Evolutionary conservation across 2,888 invertebrate species (phyloP), one percentile per base, ranked within the genome.

Genomic region (Pheosia tremula): DNA sequence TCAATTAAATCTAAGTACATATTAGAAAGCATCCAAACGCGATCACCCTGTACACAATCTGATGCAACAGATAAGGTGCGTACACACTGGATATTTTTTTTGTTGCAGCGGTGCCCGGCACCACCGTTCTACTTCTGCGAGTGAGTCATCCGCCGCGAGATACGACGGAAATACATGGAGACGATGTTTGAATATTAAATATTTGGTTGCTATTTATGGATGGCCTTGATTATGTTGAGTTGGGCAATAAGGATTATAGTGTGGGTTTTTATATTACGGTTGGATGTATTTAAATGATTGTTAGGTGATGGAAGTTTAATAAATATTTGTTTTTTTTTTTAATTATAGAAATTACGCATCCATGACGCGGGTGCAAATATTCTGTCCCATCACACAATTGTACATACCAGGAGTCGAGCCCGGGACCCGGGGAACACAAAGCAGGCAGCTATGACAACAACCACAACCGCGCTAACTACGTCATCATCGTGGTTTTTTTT

Each of bases 61-160:
- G 93, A 93, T 93, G 91, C 88, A 89, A 90, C 82, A 93, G 93
- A 92, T 92, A 93, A 91, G 86, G 87, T 82, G 85, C 82, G 86
- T 85, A 85, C 84, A 86, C 85, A 87, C 80, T 75, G 80, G 83
- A 66, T 56, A 54, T 58, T 64, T 85, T 90, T 89, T 90, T 91
- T 86, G 86, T 80, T 82, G 78, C 75, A 79, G 79, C 86, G 80
- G 90, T 89, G 86, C 86, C 85, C 83, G 82, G 89, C 87, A 87
- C 88, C 90, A 87, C 87, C 88, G 91, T 87, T 85, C 89, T 86
- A 90, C 89, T 86, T 88, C 84, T 83, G 84, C 82, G 71, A 78
- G 83, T 92, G 91, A 91, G 77, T 92, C 91, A 92, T 84, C 76
- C 67, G 64, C 62, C 69, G 74, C 69, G 67, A 79, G 74, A 75